Evolutionary conservation across 1,140 invertebrate species (phyloP).

Genomic region (Papilio helenus): DNA sequence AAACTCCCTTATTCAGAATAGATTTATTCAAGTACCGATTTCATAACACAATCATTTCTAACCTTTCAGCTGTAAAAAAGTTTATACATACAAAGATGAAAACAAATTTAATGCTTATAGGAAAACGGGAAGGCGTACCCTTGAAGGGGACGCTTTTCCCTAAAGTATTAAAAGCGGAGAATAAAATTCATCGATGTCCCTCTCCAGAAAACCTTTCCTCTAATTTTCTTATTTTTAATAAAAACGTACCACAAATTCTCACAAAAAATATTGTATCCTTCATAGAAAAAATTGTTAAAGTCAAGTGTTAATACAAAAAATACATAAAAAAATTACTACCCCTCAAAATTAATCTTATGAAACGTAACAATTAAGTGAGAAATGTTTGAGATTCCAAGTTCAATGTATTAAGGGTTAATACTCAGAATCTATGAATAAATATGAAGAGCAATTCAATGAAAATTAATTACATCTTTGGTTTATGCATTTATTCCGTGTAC

Average conservation of each 20-base stretch:
- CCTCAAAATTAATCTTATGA: background rate
- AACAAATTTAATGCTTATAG: constrained; percentile 73
- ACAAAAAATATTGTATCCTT: background rate
- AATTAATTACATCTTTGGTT: constrained; percentile 36
- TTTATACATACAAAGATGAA: constrained; percentile 73
- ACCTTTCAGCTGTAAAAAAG: constrained; percentile 69
- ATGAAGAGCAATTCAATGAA: constrained; percentile 31
- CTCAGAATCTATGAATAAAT: constrained; percentile 37
- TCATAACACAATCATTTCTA: constrained; percentile 50
- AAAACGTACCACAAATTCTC: background rate
- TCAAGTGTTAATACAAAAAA: background rate
- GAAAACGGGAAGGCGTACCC: constrained; percentile 60
- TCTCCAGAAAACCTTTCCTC: constrained; percentile 48
- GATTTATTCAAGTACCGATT: constrained; percentile 19
- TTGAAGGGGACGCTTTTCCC: constrained; percentile 72
- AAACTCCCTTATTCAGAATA: background rate
- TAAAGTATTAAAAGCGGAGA: constrained; percentile 75
- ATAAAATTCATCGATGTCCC: constrained; percentile 74
- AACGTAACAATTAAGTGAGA: background rate
- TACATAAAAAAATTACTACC: too few species aligned
- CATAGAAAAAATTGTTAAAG: too few species aligned
- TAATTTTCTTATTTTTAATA: constrained; percentile 46
- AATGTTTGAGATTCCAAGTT: background rate
- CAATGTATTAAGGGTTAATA: background rate
- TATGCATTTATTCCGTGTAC: constrained; percentile 49